These are phyloP conservation scores for Petaurus breviceps DNA, from an alignment of 2,113 vertebrate species.

Conservation along the genomic window DNA sequence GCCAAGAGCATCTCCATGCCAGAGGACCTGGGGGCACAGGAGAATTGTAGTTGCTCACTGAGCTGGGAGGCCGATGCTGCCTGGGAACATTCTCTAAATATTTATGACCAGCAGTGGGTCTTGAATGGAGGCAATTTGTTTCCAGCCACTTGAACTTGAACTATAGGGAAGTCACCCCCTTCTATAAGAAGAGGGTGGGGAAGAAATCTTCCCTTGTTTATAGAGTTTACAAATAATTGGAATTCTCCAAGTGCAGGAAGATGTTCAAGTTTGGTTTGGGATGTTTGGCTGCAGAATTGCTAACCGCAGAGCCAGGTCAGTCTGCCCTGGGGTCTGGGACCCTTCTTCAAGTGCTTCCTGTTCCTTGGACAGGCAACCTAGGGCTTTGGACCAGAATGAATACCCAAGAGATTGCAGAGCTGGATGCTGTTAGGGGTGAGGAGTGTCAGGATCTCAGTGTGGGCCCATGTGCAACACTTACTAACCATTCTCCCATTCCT, in stretches of 20 bases:
- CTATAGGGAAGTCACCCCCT: not conserved
- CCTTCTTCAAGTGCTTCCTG: not conserved
- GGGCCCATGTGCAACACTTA: not conserved
- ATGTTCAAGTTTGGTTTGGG: not conserved
- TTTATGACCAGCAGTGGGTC: conserved; percentile 65
- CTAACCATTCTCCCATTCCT: not conserved
- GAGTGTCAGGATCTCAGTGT: not conserved
- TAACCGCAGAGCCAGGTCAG: conserved; percentile 55
- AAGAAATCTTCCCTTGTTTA: conserved; percentile 60
- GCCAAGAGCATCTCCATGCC: not conserved
- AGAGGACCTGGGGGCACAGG: not conserved
- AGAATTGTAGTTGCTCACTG: not conserved
- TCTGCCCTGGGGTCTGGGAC: conserved; percentile 32
- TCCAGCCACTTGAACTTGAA: conserved; percentile 14
- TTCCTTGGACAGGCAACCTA: not conserved
- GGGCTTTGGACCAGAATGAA: not conserved
- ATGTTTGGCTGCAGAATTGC: not conserved
- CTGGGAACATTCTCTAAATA: conserved; percentile 66
- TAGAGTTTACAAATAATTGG: conserved; percentile 60
- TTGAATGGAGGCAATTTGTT: conserved; percentile 67
- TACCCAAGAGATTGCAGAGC: not conserved
- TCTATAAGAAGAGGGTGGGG: not conserved
- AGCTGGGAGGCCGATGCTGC: conserved; percentile 46
- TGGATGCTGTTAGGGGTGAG: not conserved
- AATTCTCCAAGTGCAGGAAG: not conserved